phyloP scores from a whole-genome alignment of 2,113 vertebrate genomes.

The Nibea albiflora region DNA sequence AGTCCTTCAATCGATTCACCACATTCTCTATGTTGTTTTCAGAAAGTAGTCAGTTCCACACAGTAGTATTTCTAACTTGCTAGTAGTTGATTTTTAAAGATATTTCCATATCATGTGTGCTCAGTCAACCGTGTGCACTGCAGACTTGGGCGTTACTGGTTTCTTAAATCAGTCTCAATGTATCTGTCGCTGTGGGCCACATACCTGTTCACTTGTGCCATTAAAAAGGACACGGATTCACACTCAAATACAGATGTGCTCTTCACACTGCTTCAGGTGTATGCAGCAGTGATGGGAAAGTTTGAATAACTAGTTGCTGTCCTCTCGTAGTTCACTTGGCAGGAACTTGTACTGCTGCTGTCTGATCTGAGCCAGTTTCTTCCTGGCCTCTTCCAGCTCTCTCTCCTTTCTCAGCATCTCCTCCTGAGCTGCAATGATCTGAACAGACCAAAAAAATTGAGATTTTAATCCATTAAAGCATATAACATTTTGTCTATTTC shows the following conservation, averaged over 20 bases:
- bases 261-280: conserved; percentile 5
- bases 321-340: conserved; percentile 95
- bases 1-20: conserved; percentile 41
- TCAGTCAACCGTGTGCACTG: conserved; percentile 26
- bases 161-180: conserved; percentile 27
- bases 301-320: conserved; percentile 85
- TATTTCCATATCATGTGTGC: conserved; percentile 9
- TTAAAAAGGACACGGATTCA: conserved; percentile 14
- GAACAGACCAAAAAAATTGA: conserved; percentile 1
- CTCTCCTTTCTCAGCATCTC: conserved; percentile 98
- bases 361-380: conserved; percentile 97
- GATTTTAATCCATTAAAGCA: background rate
- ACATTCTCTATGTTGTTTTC: conserved; percentile 56
- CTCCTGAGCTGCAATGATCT: conserved; percentile 99
- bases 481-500: background rate
- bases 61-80: conserved; percentile 54
- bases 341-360: conserved; percentile 99
- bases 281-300: background rate
- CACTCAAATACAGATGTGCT: conserved; percentile 34
- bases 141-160: conserved; percentile 31
- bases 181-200: conserved; percentile 28
- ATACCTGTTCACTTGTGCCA: conserved; percentile 30
- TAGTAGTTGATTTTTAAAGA: conserved; percentile 19
- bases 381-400: conserved; percentile 97
- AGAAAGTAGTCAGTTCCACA: conserved; percentile 58